A percentile compares a stretch with the other conserved stretches of the same genome.
Conservation (phyloP, 2,113 vertebrate genomes). For the human region GRCh38 chr7:68398501-68399000, state of each 20-base stretch:
- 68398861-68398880: neutral
- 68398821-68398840: neutral
- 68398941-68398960: neutral
- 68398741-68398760: neutral
- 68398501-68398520: neutral
- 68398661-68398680: neutral
- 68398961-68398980: neutral
- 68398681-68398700: rapidly evolving
- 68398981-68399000: neutral
- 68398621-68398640: neutral
- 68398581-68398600: neutral
- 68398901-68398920: neutral
- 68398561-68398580: neutral
- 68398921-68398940: neutral
- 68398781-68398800: neutral
- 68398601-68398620: neutral
- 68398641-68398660: neutral
- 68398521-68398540: neutral
- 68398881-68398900: neutral
- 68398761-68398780: neutral
- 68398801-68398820: neutral
- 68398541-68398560: neutral
- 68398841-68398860: neutral
- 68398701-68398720: rapidly evolving
- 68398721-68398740: neutral